phyloP scores from a whole-genome alignment of 2,888 invertebrate genomes.

The Lasioglossum lativentre region DNA sequence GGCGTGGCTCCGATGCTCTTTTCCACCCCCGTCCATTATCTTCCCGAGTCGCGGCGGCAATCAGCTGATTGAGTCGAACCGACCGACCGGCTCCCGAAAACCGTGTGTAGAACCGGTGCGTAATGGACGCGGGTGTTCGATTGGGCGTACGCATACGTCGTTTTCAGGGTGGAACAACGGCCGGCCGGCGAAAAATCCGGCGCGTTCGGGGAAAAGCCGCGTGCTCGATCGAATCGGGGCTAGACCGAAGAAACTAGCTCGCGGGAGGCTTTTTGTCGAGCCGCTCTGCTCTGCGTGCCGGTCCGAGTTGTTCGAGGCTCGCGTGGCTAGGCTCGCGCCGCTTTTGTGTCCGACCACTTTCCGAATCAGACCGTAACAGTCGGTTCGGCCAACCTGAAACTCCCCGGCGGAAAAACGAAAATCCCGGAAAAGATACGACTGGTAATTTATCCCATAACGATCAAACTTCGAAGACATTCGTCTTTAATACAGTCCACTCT shows the following conservation, averaged over 20 bases:
- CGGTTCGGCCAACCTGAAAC: conserved; percentile 79
- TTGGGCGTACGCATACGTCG: not conserved
- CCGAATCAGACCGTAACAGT: conserved; percentile 81
- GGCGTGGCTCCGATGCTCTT: conserved; percentile 4
- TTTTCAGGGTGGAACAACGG: not conserved
- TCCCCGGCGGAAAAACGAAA: conserved; percentile 63
- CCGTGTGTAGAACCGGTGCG: not conserved
- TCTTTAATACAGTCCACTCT: no score
- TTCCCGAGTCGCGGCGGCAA: not conserved
- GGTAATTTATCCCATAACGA: not conserved
- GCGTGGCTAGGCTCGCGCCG: conserved; percentile 17
- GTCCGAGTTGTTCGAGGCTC: not conserved
- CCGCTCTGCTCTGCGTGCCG: not conserved
- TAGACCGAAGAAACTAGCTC: conserved; percentile 23
- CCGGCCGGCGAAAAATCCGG: not conserved
- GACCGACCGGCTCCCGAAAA: not conserved
- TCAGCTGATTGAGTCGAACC: not conserved
- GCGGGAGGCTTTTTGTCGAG: conserved; percentile 12
- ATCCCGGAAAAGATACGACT: not conserved
- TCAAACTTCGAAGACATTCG: not conserved
- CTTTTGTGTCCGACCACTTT: conserved; percentile 61
- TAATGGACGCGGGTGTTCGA: not conserved
- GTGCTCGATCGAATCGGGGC: conserved; percentile 43
- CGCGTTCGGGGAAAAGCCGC: conserved; percentile 35
- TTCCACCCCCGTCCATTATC: not conserved